phyloP scores from a whole-genome alignment of 1,140 invertebrate species.

The Phenacoccus solenopsis region DNA sequence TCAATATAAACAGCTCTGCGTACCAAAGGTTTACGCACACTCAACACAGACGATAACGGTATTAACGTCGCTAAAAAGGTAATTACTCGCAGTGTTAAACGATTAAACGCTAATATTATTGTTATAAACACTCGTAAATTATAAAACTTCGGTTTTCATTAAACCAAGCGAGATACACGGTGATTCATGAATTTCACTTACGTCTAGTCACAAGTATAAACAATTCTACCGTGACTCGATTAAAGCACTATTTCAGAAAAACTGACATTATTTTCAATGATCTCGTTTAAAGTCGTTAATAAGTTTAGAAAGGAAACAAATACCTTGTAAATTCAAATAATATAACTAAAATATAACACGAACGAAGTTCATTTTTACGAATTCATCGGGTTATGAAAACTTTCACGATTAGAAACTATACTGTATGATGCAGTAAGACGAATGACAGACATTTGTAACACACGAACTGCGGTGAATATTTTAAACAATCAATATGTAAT shows the following conservation, averaged over 20 bases:
- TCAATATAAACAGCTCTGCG: background rate
- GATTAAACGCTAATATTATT: background rate
- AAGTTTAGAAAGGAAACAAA: background rate
- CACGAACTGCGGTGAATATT: background rate
- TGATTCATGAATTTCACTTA: background rate
- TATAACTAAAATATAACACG: background rate
- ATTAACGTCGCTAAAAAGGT: too few relatives aligned
- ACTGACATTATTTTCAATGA: background rate
- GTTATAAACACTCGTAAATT: background rate
- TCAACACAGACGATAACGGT: background rate
- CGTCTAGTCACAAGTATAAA: background rate
- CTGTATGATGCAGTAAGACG: too few relatives aligned
- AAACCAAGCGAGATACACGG: background rate
- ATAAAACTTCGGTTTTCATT: background rate
- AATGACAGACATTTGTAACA: background rate
- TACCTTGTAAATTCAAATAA: background rate
- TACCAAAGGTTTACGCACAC: background rate
- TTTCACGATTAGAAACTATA: background rate
- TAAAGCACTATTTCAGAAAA: background rate
- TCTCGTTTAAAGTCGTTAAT: background rate
- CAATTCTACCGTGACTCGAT: background rate
- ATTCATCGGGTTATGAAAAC: background rate
- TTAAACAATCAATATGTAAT: background rate
- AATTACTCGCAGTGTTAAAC: background rate
- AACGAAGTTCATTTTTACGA: background rate